Evolutionary conservation across 2,888 invertebrate genomes (phyloP).

Genomic region (Cephus pygmeus): DNA sequence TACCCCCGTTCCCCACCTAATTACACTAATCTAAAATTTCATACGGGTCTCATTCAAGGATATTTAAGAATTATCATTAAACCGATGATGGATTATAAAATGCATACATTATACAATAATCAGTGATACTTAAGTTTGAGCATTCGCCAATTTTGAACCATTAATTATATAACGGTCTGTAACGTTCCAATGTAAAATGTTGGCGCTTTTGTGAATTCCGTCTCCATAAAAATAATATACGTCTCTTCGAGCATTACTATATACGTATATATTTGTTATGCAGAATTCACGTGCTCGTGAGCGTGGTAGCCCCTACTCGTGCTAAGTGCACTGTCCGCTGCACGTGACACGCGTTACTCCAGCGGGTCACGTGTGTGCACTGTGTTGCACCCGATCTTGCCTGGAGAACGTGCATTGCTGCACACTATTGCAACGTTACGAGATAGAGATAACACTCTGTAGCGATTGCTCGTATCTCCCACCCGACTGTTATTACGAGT

Average conservation of each 20-base stretch:
- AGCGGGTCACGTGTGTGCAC: slow-evolving; percentile 52
- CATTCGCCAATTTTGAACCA: not conserved
- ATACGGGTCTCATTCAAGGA: not conserved
- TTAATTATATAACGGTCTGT: not conserved
- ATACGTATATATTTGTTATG: slow-evolving; percentile 17
- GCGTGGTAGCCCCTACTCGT: slow-evolving; percentile 37
- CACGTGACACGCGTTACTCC: slow-evolving; percentile 52
- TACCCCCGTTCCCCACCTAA: not conserved
- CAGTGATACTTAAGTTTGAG: not conserved
- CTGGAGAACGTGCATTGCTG: slow-evolving; percentile 5
- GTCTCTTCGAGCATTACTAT: not conserved
- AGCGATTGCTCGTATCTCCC: not conserved
- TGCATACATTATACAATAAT: not conserved
- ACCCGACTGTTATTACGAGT: not conserved
- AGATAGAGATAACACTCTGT: not conserved
- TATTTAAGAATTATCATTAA: not conserved
- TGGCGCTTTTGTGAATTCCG: not conserved
- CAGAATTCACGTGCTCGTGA: slow-evolving; percentile 57
- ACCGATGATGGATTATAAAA: not conserved
- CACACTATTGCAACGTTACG: not conserved
- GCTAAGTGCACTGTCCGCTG: slow-evolving; percentile 47
- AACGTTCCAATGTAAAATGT: not conserved
- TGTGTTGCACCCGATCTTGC: not conserved
- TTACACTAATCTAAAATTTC: not conserved
- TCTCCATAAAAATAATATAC: not conserved